Conservation (phyloP, 2,797 vertebrate genomes). For the Halcyon chelicuti region DNA sequence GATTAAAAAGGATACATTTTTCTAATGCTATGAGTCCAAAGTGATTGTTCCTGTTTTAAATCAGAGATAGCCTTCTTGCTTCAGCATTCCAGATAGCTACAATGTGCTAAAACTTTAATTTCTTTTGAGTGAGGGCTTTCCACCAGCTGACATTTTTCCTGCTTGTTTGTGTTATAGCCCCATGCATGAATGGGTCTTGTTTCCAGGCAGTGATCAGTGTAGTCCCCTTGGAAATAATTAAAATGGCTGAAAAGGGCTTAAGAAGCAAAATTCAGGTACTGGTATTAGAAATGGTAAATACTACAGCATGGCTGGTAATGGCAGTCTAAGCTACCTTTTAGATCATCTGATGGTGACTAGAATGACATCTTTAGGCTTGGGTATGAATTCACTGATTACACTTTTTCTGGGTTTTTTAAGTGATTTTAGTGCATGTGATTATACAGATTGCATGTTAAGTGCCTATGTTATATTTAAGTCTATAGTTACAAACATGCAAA, state of each 20-base stretch:
- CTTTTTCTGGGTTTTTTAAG: not conserved
- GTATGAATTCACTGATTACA: not conserved
- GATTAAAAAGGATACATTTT: not conserved
- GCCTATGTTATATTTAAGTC: not conserved
- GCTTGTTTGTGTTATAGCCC: not conserved
- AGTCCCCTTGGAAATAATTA: not conserved
- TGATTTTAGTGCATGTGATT: not conserved
- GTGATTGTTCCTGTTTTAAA: not conserved
- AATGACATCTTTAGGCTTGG: not conserved
- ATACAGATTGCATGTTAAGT: not conserved
- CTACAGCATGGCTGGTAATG: not conserved
- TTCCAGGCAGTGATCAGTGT: not conserved
- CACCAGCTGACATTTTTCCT: not conserved
- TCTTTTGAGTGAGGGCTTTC: fast-evolving
- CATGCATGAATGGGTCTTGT: not conserved
- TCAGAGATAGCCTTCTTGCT: not conserved
- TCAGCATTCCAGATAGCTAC: not conserved
- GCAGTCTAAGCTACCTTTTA: not conserved
- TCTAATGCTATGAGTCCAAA: not conserved
- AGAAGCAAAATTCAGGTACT: not conserved
- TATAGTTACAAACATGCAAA: not conserved
- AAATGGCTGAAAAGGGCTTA: not conserved
- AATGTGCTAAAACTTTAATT: not conserved
- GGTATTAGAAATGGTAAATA: not conserved
- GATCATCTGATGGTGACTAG: not conserved